These are phyloP conservation scores for Lepidurus couesii DNA, from an alignment of 1,140 invertebrate species.

Conservation along the genomic window DNA sequence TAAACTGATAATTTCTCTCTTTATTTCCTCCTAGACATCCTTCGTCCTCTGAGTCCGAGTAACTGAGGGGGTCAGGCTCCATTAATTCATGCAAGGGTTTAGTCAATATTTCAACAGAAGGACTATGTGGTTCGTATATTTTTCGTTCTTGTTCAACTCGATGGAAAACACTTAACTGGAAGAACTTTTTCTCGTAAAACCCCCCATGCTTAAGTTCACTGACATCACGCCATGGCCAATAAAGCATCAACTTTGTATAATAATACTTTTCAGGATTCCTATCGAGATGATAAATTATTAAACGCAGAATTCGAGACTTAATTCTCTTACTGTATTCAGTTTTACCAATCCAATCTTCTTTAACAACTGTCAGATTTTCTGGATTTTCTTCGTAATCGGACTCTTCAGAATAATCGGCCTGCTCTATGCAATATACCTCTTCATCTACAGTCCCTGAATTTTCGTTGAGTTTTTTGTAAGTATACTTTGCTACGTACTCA, in stretches of 20 bases:
- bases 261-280: background rate
- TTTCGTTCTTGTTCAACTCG: background rate
- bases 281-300: background rate
- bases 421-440: background rate
- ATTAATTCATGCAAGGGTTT: background rate
- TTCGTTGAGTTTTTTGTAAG: background rate
- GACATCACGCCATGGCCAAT: background rate
- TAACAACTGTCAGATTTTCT: background rate
- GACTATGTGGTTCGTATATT: background rate
- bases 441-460: background rate
- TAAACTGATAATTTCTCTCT: conserved; percentile 2
- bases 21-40: background rate
- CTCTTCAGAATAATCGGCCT: background rate
- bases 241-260: background rate
- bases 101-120: background rate
- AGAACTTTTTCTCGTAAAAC: background rate
- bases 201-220: background rate
- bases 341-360: conserved; percentile 6
- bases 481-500: conserved; percentile 18
- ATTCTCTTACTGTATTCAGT: background rate
- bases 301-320: background rate
- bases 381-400: background rate
- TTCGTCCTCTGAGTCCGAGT: background rate
- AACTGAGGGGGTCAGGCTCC: background rate
- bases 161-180: background rate